Evolutionary conservation across 2,113 vertebrate species (phyloP).

Genomic region (Phrynosoma platyrhinos): DNA sequence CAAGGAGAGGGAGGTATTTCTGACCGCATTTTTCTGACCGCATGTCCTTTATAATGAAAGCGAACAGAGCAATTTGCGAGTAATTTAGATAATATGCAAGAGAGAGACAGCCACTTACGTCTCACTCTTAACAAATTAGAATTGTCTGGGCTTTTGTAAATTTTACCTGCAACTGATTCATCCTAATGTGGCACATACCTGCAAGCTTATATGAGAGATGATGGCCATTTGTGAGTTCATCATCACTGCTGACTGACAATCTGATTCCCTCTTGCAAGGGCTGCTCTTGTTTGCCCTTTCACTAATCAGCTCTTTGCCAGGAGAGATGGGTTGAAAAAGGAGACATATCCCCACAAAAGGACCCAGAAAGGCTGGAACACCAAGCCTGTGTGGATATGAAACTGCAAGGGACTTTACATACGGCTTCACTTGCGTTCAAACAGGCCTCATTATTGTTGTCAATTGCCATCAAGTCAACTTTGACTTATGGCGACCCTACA

Average conservation of each 20-base stretch:
- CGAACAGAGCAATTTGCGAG: conserved; percentile 54
- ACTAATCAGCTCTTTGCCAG: conserved; percentile 26
- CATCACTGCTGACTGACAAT: background rate
- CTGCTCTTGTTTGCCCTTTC: conserved; percentile 29
- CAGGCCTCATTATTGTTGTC: too few relatives aligned
- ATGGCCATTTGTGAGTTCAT: background rate
- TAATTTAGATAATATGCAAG: conserved; percentile 56
- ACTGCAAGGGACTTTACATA: background rate
- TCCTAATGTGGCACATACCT: background rate
- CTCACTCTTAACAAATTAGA: conserved; percentile 59
- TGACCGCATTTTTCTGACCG: conserved; percentile 27
- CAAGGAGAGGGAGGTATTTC: conserved; percentile 12
- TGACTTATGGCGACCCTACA: too few relatives aligned
- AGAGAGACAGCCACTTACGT: conserved; percentile 45
- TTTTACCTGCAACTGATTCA: conserved; percentile 42
- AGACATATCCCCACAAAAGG: background rate
- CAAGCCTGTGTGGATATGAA: too few relatives aligned
- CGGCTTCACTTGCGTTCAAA: too few relatives aligned
- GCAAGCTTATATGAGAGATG: background rate
- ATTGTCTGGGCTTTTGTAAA: conserved; percentile 28
- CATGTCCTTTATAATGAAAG: conserved; percentile 52
- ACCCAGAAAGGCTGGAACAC: too few relatives aligned
- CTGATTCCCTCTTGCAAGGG: background rate
- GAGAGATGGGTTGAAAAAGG: background rate
- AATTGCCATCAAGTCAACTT: too few relatives aligned